Conservation (phyloP, 2,888 invertebrate genomes). For the Drosophila mettleri region DNA sequence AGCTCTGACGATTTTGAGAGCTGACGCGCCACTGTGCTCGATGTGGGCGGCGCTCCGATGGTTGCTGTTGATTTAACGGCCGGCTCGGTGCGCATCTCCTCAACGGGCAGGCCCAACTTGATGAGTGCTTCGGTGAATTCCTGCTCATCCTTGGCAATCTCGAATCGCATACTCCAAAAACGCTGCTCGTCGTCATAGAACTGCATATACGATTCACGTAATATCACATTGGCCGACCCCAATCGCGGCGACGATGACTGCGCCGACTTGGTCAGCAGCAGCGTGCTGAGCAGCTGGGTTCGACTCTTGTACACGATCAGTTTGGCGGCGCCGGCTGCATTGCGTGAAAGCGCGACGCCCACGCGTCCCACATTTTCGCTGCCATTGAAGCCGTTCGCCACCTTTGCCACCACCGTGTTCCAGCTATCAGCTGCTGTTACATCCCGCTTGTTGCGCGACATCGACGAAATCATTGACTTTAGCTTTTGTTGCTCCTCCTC, state of each 20-base stretch:
- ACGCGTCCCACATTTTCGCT: slow-evolving; percentile 81
- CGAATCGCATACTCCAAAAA: slow-evolving; percentile 87
- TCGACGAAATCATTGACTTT: not conserved
- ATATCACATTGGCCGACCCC: slow-evolving; percentile 32
- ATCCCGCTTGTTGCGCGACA: slow-evolving; percentile 2
- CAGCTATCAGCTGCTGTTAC: slow-evolving; percentile 6
- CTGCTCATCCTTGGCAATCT: slow-evolving; percentile 43
- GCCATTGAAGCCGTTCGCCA: slow-evolving; percentile 39
- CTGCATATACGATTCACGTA: slow-evolving; percentile 72
- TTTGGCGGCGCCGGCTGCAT: slow-evolving; percentile 46
- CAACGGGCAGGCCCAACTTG: slow-evolving; percentile 26
- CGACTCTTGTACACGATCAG: slow-evolving; percentile 74
- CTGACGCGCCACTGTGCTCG: not conserved
- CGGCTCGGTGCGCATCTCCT: slow-evolving; percentile 1
- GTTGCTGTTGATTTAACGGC: not conserved
- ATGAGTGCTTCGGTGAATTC: slow-evolving; percentile 30
- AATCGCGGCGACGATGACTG: slow-evolving; percentile 18
- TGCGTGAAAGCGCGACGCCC: slow-evolving; percentile 85
- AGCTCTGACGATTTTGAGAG: not conserved
- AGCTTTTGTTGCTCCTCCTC: not conserved
- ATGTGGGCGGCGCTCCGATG: not conserved
- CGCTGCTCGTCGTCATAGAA: slow-evolving; percentile 86
- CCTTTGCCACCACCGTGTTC: slow-evolving; percentile 51
- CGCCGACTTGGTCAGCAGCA: slow-evolving; percentile 41
- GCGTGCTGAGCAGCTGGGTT: slow-evolving; percentile 58